Percentiles rank a stretch among this genome's conserved stretches.
Conservation (phyloP, 2,797 vertebrate species). For the Pangasius krempfi region DNA sequence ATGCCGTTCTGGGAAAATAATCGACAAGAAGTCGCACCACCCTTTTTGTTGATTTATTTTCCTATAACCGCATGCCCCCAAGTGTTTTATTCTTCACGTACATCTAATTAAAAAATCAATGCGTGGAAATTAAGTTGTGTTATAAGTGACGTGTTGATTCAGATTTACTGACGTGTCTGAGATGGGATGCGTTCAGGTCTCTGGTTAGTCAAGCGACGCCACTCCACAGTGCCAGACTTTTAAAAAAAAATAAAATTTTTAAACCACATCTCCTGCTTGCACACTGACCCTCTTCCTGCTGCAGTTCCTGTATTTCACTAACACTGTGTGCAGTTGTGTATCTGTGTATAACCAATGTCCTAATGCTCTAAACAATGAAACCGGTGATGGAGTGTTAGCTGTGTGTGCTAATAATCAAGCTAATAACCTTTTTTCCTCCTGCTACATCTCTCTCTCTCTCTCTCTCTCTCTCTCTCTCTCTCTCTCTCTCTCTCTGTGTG, state of each 20-base stretch:
- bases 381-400: not conserved
- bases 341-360: slow-evolving; percentile 30
- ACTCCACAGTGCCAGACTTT: not conserved
- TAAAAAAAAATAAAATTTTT: too few species aligned
- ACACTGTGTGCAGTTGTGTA: slow-evolving; percentile 33
- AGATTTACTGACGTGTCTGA: not conserved
- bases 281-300: slow-evolving; percentile 60
- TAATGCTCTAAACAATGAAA: not conserved
- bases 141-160: not conserved
- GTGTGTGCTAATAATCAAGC: slow-evolving; percentile 36
- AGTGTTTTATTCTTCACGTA: not conserved
- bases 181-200: not conserved
- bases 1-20: not conserved
- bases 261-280: slow-evolving; percentile 64
- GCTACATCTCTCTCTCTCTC: slow-evolving; percentile 52
- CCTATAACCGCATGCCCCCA: too few species aligned
- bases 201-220: too few species aligned
- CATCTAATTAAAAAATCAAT: not conserved
- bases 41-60: not conserved
- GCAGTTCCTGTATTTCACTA: slow-evolving; percentile 43
- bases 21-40: not conserved
- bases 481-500: slow-evolving; percentile 11
- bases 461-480: slow-evolving; percentile 43
- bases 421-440: slow-evolving; percentile 59
- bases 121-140: too few species aligned